These are phyloP conservation scores for Prunella strophiata DNA, from an alignment of 2,797 vertebrate genomes.

Conservation along the genomic window DNA sequence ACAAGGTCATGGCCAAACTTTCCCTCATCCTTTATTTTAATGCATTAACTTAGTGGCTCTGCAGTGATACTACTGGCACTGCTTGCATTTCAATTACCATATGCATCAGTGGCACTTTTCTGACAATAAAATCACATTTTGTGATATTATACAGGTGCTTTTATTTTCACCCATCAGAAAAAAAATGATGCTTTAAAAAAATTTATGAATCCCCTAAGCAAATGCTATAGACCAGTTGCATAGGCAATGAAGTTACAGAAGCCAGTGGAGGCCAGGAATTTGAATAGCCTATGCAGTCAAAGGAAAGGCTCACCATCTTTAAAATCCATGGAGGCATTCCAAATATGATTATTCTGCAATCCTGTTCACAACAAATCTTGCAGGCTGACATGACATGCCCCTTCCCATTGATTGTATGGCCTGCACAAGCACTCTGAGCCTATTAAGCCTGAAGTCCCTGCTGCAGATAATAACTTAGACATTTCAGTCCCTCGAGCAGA, in stretches of 20 bases:
- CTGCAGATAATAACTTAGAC: neutral
- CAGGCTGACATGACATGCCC: neutral
- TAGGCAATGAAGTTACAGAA: neutral
- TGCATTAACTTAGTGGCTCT: neutral
- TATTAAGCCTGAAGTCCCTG: neutral
- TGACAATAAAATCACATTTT: neutral
- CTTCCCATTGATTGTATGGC: neutral
- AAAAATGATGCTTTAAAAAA: neutral
- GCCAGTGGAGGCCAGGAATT: neutral
- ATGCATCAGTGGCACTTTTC: neutral
- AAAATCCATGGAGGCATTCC: neutral
- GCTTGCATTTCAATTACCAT: neutral
- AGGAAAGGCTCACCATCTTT: neutral
- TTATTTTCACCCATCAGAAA: neutral
- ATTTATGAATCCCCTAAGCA: neutral
- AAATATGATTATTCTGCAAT: neutral
- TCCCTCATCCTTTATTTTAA: neutral
- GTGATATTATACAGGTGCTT: neutral
- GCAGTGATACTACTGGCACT: neutral
- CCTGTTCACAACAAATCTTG: neutral
- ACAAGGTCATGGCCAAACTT: neutral
- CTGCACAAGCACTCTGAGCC: neutral
- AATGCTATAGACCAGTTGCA: neutral
- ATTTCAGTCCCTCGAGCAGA: neutral
- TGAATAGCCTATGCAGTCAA: neutral